phyloP scores from a whole-genome alignment of 2,888 invertebrate genomes.

The Eristalinus sepulchralis region DNA sequence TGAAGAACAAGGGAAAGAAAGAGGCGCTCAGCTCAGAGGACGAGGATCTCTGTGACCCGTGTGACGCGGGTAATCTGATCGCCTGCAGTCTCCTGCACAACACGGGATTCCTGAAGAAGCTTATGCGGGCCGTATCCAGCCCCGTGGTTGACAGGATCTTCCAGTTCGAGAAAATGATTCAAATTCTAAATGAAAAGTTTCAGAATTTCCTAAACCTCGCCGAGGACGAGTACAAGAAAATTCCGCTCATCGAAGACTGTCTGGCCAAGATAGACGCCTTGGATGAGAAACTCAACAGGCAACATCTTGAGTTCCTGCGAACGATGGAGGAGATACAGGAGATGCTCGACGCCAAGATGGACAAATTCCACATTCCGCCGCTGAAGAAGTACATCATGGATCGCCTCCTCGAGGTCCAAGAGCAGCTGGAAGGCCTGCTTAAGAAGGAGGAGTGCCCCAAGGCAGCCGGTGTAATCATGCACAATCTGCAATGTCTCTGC shows the following conservation, averaged over 20 bases:
- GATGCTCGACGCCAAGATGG: slow-evolving; percentile 79
- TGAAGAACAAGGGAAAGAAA: background rate
- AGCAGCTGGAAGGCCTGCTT: slow-evolving; percentile 71
- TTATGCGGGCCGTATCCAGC: slow-evolving; percentile 75
- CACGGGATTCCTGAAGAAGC: slow-evolving; percentile 76
- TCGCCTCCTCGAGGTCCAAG: slow-evolving; percentile 74
- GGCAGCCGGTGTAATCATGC: slow-evolving; percentile 76
- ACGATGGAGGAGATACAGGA: slow-evolving; percentile 80
- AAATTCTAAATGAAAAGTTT: slow-evolving; percentile 74
- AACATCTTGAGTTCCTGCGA: slow-evolving; percentile 74
- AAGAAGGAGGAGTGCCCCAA: slow-evolving; percentile 75
- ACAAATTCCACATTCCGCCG: slow-evolving; percentile 78
- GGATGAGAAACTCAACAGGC: slow-evolving; percentile 69
- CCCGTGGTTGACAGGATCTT: slow-evolving; percentile 76
- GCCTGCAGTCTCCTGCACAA: slow-evolving; percentile 77
- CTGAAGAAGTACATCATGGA: slow-evolving; percentile 77
- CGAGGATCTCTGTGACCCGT: slow-evolving; percentile 77
- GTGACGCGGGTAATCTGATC: slow-evolving; percentile 76
- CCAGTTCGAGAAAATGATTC: slow-evolving; percentile 72
- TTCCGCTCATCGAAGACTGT: slow-evolving; percentile 76
- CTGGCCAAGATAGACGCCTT: slow-evolving; percentile 75
- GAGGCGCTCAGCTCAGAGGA: slow-evolving; percentile 72
- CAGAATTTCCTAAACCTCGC: slow-evolving; percentile 73
- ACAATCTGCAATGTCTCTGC: slow-evolving; percentile 76
- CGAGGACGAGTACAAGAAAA: slow-evolving; percentile 74